These are phyloP conservation scores for Acipenser ruthenus DNA, from an alignment of 2,797 vertebrate genomes.

Conservation along the genomic window DNA sequence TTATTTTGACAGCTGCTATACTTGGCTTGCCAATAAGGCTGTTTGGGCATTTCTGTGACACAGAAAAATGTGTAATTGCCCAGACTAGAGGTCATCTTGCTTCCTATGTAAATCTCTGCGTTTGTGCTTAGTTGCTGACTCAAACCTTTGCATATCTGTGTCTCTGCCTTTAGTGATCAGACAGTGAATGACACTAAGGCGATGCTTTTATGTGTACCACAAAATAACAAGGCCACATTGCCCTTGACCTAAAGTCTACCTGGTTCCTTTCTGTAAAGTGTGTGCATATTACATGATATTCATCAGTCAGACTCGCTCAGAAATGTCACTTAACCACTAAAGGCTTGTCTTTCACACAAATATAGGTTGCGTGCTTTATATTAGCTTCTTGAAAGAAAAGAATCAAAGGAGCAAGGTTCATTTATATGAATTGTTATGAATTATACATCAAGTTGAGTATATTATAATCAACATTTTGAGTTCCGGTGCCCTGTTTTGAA, in stretches of 20 bases:
- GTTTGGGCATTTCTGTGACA: slow-evolving; percentile 39
- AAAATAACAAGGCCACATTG: slow-evolving; percentile 40
- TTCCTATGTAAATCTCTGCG: slow-evolving; percentile 48
- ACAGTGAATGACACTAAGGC: slow-evolving; percentile 61
- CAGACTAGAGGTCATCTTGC: slow-evolving; percentile 60
- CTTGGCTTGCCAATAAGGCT: slow-evolving; percentile 17
- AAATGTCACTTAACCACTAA: neutral
- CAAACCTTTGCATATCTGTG: slow-evolving; percentile 55
- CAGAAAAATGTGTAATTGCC: slow-evolving; percentile 52
- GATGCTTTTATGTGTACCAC: slow-evolving; percentile 52
- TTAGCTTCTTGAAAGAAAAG: too few species aligned
- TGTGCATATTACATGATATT: slow-evolving; percentile 32
- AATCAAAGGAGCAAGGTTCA: too few species aligned
- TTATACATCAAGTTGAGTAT: too few species aligned
- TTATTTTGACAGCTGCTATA: slow-evolving; percentile 39
- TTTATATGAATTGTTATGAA: too few species aligned
- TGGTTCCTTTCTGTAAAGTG: slow-evolving; percentile 49
- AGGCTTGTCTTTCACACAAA: too few species aligned
- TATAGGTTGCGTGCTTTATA: too few species aligned
- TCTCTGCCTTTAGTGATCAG: slow-evolving; percentile 46
- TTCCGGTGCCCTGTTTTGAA: too few species aligned
- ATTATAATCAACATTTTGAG: too few species aligned
- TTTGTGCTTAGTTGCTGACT: slow-evolving; percentile 60
- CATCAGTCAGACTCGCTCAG: slow-evolving; percentile 10
- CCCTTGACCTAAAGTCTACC: slow-evolving; percentile 58